A percentile compares a stretch with the other conserved stretches of the same genome.
phyloP scores from a whole-genome alignment of 2,888 invertebrate genomes.

The Andrena chrysosceles region DNA sequence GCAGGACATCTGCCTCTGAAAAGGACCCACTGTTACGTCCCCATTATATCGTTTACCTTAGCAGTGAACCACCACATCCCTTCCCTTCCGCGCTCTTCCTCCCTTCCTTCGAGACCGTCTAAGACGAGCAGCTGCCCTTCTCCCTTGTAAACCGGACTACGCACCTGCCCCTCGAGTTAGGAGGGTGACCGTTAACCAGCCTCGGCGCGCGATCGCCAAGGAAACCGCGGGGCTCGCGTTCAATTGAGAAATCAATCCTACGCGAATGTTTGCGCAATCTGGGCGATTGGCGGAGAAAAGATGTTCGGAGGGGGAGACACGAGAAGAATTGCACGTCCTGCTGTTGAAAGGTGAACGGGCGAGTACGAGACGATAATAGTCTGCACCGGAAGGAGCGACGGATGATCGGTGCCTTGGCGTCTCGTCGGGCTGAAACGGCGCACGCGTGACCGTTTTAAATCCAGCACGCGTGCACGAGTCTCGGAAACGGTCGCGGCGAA shows the following conservation, averaged over 20 bases:
- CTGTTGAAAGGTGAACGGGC: background rate
- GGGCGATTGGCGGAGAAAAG: too few relatives aligned
- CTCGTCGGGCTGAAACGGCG: constrained; percentile 28
- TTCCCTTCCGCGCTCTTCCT: constrained; percentile 45
- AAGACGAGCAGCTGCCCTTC: constrained; percentile 71
- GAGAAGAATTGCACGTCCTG: background rate
- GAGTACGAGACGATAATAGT: background rate
- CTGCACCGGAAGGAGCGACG: constrained; percentile 11
- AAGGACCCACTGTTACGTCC: constrained; percentile 80
- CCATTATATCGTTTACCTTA: constrained; percentile 79
- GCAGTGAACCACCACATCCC: constrained; percentile 57
- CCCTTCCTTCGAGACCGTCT: constrained; percentile 56
- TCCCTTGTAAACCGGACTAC: constrained; percentile 59
- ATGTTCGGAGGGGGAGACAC: too few relatives aligned
- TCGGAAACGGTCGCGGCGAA: constrained; percentile 19
- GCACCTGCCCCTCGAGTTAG: constrained; percentile 71
- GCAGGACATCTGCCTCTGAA: constrained; percentile 78
- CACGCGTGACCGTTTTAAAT: constrained; percentile 65
- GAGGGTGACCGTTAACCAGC: constrained; percentile 65
- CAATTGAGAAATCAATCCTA: background rate
- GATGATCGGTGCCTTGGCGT: constrained; percentile 33
- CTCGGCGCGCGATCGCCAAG: constrained; percentile 34
- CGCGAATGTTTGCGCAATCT: too few relatives aligned
- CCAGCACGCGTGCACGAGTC: constrained; percentile 38
- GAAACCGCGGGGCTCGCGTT: constrained; percentile 18